Evolutionary conservation across 2,113 vertebrate genomes (phyloP).

Genomic region (Pelodiscus sinensis): DNA sequence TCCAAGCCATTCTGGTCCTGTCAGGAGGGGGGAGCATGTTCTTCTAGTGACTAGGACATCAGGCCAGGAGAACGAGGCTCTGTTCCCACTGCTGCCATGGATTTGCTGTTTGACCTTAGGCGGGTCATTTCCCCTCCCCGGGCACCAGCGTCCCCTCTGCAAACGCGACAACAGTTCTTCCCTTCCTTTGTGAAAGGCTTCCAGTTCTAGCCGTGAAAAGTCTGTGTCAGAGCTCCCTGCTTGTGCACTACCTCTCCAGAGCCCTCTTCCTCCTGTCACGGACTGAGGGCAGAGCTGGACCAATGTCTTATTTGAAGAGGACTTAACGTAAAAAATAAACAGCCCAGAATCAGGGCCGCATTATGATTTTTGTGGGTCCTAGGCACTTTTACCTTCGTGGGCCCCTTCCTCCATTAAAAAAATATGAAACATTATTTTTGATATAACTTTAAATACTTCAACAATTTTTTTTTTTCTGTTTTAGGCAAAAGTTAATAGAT

Average conservation of each 20-base stretch:
- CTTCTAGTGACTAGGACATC: background rate
- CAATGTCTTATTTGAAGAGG: background rate
- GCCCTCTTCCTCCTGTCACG: background rate
- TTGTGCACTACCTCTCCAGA: background rate
- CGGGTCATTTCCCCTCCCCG: background rate
- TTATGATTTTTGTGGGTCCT: too few species aligned
- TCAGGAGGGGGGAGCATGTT: background rate
- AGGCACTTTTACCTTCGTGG: too few species aligned
- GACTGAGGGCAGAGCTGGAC: background rate
- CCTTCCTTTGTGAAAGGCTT: background rate
- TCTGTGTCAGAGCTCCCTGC: background rate
- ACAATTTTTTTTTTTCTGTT: too few species aligned
- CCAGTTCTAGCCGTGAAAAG: background rate
- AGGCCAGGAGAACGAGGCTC: background rate
- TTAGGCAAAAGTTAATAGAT: too few species aligned
- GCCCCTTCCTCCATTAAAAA: too few species aligned
- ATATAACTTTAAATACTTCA: too few species aligned
- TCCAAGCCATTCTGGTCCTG: background rate
- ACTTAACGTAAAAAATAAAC: background rate
- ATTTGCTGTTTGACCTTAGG: background rate
- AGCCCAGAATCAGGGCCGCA: background rate
- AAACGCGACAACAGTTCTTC: background rate
- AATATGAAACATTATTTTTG: too few species aligned
- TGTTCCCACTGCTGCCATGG: background rate
- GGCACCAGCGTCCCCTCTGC: background rate